Evolutionary conservation across 2,797 vertebrate genomes (phyloP), one percentile per base, ranked within the genome.

Genomic region (Decapterus maruadsi): DNA sequence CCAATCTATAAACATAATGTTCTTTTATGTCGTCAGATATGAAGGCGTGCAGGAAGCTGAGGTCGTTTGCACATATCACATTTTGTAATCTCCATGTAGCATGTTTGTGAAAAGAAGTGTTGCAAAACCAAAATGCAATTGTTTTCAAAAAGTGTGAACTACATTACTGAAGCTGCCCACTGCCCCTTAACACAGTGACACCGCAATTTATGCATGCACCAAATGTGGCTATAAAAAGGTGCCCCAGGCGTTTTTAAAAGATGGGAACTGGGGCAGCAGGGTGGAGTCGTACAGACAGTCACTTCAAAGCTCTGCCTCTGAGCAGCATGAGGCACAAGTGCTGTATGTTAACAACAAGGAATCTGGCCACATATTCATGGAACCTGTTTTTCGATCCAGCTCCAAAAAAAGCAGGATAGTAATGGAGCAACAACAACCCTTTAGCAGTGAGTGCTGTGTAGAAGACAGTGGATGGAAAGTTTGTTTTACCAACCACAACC

Each of bases 241-340:
- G n/a, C 65, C 74, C 72, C 22, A 11, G 53, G 76, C 73, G 57
- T 59, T 73, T 46, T 82, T 51, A 65, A 75, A 72, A 72, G 66
- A 81, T 70, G 73, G 66, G 26, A 85, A 68, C 5, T 77, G 40
- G 63, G 65, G 40, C 59, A 71, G 70, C 22, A 84, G 80, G 81
- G 87, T 84, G 86, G 80, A 88, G 87, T 77, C 64, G 36, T 40
- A 36, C 61, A 77, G 61, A 77, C 20, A 70, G 65, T 40, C 45
- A 86, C 81, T 79, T 86, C 77, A 88, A 88, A 89, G 79, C 68
- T 40, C 58, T 65, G 58, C 26, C 42, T 71, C 46, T 68, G 54
- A 78, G 67, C 14, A 84, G 69, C 22, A 26, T 9, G 71, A 53
- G 45, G 51, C 58, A 68, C 64, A 54, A 63, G 4, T 9, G 54